Evolutionary conservation across 2,113 vertebrate species (phyloP), one percentile per base, ranked within the genome.

Genomic region (Smithornis capensis): DNA sequence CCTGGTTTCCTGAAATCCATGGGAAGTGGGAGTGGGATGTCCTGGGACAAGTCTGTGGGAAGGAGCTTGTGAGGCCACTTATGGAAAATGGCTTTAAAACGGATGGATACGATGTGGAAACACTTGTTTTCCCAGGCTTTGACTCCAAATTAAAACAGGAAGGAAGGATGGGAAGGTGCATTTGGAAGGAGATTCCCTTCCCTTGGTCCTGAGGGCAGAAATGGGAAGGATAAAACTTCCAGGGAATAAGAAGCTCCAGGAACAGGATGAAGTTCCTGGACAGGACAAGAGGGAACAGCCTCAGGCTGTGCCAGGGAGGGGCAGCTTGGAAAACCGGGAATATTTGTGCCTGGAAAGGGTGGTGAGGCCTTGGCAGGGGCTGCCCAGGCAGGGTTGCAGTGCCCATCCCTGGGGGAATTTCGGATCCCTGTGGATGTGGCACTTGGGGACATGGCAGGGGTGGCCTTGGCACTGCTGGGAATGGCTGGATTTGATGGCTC

Each of bases 1-100:
- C 10, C 6, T 5, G 37, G 29, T 24, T 84, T 53, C 69, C 59
- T 23, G 47, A 22, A 24, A 12, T 49, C 47, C 12, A 3, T 6
- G 37, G 56, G 35, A 65, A 55, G 40, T 1, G 77, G 33, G 22
- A 53, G 49, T n/a, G 59, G 1, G 4, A 67, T 3, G 7, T 4
- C 13, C 10, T n/a, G n/a, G n/a, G 75, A 40, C 8, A 37, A 64
- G 28, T 35, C 15, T 42, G 29, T 19, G 50, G 27, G 50, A n/a
- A 80, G 55, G 35, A 73, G 47, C 8, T 22, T 0, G 0, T 35
- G 31, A 52, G 24, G 11, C 23, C 13, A 18, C 3, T 27, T 21
- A 12, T 0, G n/a, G 47, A 28, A 89, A 89, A 67, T 5, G 9
- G 52, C 14, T 73, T 80, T 71, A 14, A 63, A 52, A 49, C 13